Conservation (phyloP, 2,888 invertebrate species). For the Ichneumoninae sp. region DNA sequence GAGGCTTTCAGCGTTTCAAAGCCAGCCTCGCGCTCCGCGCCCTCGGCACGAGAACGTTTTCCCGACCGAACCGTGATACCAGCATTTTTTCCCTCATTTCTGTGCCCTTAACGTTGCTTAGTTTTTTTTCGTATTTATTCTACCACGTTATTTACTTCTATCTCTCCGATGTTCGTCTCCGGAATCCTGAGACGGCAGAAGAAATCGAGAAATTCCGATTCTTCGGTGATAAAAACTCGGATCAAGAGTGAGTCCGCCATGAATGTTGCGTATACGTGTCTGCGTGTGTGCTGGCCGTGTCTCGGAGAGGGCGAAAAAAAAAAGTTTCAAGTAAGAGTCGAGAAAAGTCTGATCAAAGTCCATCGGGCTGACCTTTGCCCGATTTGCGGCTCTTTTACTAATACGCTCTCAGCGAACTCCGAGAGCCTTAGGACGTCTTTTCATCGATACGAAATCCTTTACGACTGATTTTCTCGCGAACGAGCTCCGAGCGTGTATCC, state of each 20-base stretch:
- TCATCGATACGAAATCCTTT: conserved; percentile 38
- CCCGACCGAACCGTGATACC: conserved; percentile 43
- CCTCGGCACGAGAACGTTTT: conserved; percentile 28
- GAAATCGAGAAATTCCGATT: conserved; percentile 38
- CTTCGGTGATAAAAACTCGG: conserved; percentile 25
- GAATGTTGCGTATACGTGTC: conserved; percentile 19
- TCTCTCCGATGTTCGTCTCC: conserved; percentile 39
- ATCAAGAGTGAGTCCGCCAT: conserved; percentile 14
- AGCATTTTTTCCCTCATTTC: conserved; percentile 33
- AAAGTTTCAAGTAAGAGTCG: conserved; percentile 13
- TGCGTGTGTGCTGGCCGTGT: background rate
- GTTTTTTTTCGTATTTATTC: conserved; percentile 3
- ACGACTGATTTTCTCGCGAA: conserved; percentile 18
- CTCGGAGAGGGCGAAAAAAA: conserved; percentile 39
- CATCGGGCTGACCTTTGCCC: conserved; percentile 31
- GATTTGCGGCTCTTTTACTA: conserved; percentile 26
- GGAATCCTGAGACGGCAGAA: conserved; percentile 27
- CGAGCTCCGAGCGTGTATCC: background rate
- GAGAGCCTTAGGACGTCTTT: conserved; percentile 33
- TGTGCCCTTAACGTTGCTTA: background rate
- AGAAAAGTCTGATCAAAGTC: conserved; percentile 23
- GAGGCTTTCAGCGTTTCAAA: conserved; percentile 36
- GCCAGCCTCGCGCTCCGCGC: conserved; percentile 1
- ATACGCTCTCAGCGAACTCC: conserved; percentile 19
- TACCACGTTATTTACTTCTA: conserved; percentile 24